Evolutionary conservation across 2,113 vertebrate genomes (phyloP).

Genomic region (cat (Felis catus)): F.catus_Fca126_mat1.0 CM031428.1:67797501-67798000

Average conservation of each 20-base stretch:
- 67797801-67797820: neutral
- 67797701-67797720: neutral
- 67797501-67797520: conserved; percentile 96
- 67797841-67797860: neutral
- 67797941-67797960: neutral
- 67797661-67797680: neutral
- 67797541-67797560: neutral
- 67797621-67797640: neutral
- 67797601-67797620: neutral
- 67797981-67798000: neutral
- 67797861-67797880: neutral
- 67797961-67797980: neutral
- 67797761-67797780: neutral
- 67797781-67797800: neutral
- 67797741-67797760: neutral
- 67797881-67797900: neutral
- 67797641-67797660: neutral
- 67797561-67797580: neutral
- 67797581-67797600: neutral
- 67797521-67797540: neutral
- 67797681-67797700: neutral
- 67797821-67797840: neutral
- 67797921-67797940: neutral
- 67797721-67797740: neutral
- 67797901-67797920: neutral